phyloP scores from a whole-genome alignment of 2,797 vertebrate species.

The Mallotus villosus region DNA sequence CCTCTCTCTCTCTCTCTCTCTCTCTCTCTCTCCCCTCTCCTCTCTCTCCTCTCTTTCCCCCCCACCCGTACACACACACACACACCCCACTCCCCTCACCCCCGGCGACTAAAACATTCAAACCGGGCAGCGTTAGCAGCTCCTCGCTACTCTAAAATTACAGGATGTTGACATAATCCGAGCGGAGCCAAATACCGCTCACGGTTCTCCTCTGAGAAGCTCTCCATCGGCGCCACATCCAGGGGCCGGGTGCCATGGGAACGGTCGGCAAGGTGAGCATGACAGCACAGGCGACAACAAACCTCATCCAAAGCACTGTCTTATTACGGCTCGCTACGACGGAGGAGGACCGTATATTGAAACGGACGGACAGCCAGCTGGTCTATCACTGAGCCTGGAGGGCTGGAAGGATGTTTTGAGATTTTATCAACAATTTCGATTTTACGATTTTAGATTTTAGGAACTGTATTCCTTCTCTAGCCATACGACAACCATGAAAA shows the following conservation, averaged over 20 bases:
- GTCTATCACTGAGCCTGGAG: not conserved
- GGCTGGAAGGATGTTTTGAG: not conserved
- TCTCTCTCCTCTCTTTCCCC: not conserved
- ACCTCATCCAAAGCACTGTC: not conserved
- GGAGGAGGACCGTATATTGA: not conserved
- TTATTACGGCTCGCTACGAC: not conserved
- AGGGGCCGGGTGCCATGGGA: not conserved
- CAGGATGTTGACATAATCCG: constrained; percentile 41
- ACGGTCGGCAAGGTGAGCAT: not conserved
- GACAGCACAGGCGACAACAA: not conserved
- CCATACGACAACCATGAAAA: not conserved
- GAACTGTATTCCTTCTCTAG: too few relatives aligned
- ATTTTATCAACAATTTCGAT: too few relatives aligned
- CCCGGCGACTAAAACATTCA: not conserved
- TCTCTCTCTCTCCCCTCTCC: constrained; percentile 1
- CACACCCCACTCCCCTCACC: not conserved
- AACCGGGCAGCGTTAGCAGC: too few relatives aligned
- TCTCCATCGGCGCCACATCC: not conserved
- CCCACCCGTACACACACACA: not conserved
- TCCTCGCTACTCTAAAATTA: constrained; percentile 11
- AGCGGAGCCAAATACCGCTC: not conserved
- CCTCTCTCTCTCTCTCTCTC: constrained; percentile 3
- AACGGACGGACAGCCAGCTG: not conserved
- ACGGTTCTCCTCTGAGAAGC: constrained; percentile 7
- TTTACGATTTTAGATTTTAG: too few relatives aligned